Percentiles rank a stretch among this genome's conserved stretches.
These are phyloP conservation scores for Vanessa tameamea DNA, from an alignment of 1,140 invertebrate genomes.

Conservation along the genomic window DNA sequence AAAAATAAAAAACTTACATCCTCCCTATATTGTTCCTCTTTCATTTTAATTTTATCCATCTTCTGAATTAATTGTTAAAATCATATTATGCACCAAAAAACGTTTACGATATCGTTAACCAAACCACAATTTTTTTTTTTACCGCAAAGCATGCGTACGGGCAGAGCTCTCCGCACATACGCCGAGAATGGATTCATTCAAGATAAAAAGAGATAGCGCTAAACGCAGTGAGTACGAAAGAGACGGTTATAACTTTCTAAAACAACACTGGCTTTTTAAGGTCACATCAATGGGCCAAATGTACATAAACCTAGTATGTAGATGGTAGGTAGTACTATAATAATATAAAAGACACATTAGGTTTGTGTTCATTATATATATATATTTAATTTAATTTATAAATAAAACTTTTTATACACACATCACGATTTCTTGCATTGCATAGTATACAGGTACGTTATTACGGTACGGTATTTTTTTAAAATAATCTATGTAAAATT, in stretches of 20 bases:
- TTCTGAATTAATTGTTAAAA: not conserved
- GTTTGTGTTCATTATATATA: too few species aligned
- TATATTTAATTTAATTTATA: too few species aligned
- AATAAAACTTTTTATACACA: too few species aligned
- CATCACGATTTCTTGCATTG: too few species aligned
- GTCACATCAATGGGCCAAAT: conserved; percentile 56
- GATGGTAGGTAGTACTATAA: not conserved
- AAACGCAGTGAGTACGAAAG: conserved; percentile 34
- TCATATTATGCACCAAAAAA: not conserved
- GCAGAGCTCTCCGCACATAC: conserved; percentile 32
- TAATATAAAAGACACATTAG: not conserved
- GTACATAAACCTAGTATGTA: not conserved
- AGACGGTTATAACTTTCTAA: conserved; percentile 68
- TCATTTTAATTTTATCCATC: not conserved
- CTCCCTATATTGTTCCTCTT: conserved; percentile 15
- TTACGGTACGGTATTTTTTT: too few species aligned
- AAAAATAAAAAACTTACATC: conserved; percentile 28
- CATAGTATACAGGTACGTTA: too few species aligned
- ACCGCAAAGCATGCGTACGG: conserved; percentile 31
- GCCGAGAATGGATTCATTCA: conserved; percentile 29
- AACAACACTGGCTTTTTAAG: conserved; percentile 63
- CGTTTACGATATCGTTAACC: not conserved
- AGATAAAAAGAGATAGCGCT: conserved; percentile 41
- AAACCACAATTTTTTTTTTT: conserved; percentile 18
- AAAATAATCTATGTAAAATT: not conserved